These are phyloP conservation scores for Clarias fuscus DNA, from an alignment of 2,797 vertebrate species.

Conservation along the genomic window DNA sequence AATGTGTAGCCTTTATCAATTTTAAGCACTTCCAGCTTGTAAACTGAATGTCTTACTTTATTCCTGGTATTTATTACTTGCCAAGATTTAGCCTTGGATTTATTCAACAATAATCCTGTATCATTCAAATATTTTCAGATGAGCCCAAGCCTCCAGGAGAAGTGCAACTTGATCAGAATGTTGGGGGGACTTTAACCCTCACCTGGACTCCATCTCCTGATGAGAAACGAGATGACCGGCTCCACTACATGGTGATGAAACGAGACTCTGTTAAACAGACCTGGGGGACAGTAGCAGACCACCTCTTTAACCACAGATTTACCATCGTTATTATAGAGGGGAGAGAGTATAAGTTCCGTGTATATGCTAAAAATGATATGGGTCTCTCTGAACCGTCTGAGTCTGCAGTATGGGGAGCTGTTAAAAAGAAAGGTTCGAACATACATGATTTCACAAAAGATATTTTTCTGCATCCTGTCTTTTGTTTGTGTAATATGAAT, in stretches of 20 bases:
- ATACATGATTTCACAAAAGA: background rate
- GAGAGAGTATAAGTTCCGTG: constrained; percentile 84
- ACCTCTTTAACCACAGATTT: constrained; percentile 86
- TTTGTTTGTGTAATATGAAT: background rate
- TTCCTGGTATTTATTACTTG: background rate
- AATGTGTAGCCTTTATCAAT: background rate
- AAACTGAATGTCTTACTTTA: background rate
- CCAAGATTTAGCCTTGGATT: background rate
- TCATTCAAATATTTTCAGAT: constrained; percentile 66
- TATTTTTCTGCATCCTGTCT: background rate
- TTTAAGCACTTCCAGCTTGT: background rate
- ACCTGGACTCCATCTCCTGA: constrained; percentile 85
- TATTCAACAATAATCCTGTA: background rate
- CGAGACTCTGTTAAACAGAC: constrained; percentile 74
- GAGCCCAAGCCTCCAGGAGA: constrained; percentile 83
- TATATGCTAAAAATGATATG: constrained; percentile 86
- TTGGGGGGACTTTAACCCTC: constrained; percentile 82
- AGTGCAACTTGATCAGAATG: constrained; percentile 79
- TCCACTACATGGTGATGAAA: constrained; percentile 83
- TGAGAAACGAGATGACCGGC: constrained; percentile 75
- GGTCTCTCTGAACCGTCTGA: constrained; percentile 80
- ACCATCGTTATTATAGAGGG: constrained; percentile 82
- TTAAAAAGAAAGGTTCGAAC: constrained; percentile 77
- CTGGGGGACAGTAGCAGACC: constrained; percentile 79
- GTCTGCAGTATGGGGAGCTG: constrained; percentile 76